Evolutionary conservation across 2,797 vertebrate species (phyloP).

Genomic region (Pygocentrus nattereri): DNA sequence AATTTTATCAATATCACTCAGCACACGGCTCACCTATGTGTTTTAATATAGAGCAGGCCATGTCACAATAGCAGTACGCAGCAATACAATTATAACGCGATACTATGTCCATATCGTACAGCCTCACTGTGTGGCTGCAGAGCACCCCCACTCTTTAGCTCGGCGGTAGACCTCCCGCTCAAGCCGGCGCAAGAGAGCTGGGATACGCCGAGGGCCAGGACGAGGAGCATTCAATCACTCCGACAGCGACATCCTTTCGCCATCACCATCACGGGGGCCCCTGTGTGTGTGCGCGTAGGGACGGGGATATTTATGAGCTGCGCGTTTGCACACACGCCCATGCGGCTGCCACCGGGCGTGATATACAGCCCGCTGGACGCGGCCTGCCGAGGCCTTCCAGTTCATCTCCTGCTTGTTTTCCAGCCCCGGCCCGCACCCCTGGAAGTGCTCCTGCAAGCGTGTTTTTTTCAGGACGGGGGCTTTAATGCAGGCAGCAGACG

Average conservation of each 20-base stretch:
- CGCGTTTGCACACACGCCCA: constrained; percentile 71
- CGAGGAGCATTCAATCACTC: constrained; percentile 81
- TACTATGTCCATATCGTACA: background rate
- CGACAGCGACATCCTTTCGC: constrained; percentile 83
- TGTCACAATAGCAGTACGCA: background rate
- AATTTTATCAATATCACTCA: background rate
- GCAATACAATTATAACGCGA: background rate
- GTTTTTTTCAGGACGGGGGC: constrained; percentile 59
- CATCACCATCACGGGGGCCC: constrained; percentile 81
- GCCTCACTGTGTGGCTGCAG: constrained; percentile 14
- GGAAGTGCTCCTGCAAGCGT: constrained; percentile 76
- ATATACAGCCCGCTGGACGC: constrained; percentile 77
- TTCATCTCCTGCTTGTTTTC: constrained; percentile 80
- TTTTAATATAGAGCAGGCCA: background rate
- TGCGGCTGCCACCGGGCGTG: constrained; percentile 73
- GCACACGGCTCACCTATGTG: background rate
- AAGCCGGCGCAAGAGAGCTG: constrained; percentile 60
- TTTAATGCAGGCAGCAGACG: constrained; percentile 74
- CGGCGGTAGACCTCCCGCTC: constrained; percentile 71
- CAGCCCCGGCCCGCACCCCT: constrained; percentile 71
- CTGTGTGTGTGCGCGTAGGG: constrained; percentile 64
- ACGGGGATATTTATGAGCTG: constrained; percentile 81
- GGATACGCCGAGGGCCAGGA: constrained; percentile 76
- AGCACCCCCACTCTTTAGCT: constrained; percentile 61
- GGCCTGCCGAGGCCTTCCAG: constrained; percentile 72